phyloP scores from a whole-genome alignment of 2,113 vertebrate genomes.

The Otolemur garnettii region DNA sequence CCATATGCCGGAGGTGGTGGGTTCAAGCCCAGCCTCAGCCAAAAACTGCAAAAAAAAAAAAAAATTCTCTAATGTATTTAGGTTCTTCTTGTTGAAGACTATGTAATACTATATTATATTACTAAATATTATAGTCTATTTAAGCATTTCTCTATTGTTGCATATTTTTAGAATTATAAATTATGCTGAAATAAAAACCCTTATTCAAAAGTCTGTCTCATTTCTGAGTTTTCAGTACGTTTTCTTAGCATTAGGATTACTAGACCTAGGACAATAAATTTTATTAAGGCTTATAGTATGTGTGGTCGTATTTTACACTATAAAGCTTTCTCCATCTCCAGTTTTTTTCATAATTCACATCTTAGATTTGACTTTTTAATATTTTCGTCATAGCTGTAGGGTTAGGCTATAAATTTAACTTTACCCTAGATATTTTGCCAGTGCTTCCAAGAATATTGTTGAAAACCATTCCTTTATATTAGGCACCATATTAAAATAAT shows the following conservation, averaged over 20 bases:
- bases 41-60: not conserved
- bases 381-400: not conserved
- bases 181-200: conserved; percentile 17
- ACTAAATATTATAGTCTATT: not conserved
- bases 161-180: conserved; percentile 3
- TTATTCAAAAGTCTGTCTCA: not conserved
- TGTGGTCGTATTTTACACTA: not conserved
- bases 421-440: not conserved
- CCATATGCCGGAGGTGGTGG: too few species aligned
- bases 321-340: not conserved
- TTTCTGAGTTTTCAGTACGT: not conserved
- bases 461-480: not conserved
- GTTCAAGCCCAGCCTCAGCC: too few species aligned
- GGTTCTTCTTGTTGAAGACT: not conserved
- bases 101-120: not conserved
- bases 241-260: not conserved
- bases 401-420: not conserved
- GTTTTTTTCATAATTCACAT: conserved; percentile 13
- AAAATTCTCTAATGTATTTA: not conserved
- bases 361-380: conserved; percentile 1
- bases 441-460: not conserved
- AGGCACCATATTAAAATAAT: too few species aligned
- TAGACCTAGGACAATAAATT: conserved; percentile 11
- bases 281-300: not conserved
- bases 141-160: not conserved